Base-by-base conservation (phyloP, 2,888 invertebrate species). In the Slavum lentiscoides region DNA sequence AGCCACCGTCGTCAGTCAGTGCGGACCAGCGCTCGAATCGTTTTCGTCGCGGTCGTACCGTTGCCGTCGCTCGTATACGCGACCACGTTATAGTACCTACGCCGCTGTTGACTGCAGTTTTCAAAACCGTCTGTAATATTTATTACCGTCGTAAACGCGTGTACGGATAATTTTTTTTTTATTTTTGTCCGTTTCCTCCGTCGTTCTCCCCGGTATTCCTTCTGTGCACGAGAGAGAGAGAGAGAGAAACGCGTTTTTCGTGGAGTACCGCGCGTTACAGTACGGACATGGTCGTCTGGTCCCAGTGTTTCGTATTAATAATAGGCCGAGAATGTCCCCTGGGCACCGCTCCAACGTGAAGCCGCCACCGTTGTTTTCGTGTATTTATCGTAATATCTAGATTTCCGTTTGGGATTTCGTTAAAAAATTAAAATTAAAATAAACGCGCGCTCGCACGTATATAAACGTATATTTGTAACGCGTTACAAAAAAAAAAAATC, bases 261-360 rank as follows among this genome's bases (percentile, higher is more conserved):
- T 2, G 30, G 30, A 30, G 30, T n/a, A n/a, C n/a, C n/a, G n/a
- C n/a, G n/a, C n/a, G n/a, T 30, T 30, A 30, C 30, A 30, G 30
- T 30, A 30, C 30, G 30, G 77, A 70, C 70, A 80, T 80, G 62
- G 70, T 80, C 77, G 70, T 80, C 77, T 80, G 77, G 77, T 77
- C 76, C 68, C 69, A 64, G 70, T 80, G 77, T 80, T 80, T 80
- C 77, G 77, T 70, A 80, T 80, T 80, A 80, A 80, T 80, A 80
- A 70, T 80, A 80, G 77, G 77, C 77, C 70, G 77, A 80, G 77
- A 80, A 80, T 70, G 77, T 80, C 77, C 70, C 62, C 69, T 70
- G 77, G 77, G 77, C 77, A 80, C 77, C 9, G 70, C 70, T 80
- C 77, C 77, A 80, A 80, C 77, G 70, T 80, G 69, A 80, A 72